Conservation (phyloP, 2,888 invertebrate genomes). For the Leucophenga maculata region DNA sequence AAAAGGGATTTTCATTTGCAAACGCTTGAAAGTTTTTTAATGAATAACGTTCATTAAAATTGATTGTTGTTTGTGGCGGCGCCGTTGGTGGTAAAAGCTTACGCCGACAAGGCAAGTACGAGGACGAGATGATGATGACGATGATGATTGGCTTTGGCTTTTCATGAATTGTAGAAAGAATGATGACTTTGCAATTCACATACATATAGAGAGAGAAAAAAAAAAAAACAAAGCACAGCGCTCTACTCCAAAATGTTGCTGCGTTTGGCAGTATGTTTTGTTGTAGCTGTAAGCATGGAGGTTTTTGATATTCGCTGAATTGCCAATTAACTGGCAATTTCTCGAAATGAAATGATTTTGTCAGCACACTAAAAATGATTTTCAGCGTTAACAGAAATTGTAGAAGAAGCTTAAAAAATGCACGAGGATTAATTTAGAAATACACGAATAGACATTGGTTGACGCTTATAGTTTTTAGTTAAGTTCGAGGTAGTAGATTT, state of each 20-base stretch:
- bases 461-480: too few species aligned
- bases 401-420: not conserved
- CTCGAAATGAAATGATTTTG: slow-evolving; percentile 24
- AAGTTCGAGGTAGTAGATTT: too few species aligned
- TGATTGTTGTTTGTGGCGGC: slow-evolving; percentile 59
- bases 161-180: not conserved
- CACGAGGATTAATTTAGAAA: too few species aligned
- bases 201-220: not conserved
- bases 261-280: not conserved
- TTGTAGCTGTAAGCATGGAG: not conserved
- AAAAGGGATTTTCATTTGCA: slow-evolving; percentile 31
- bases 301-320: slow-evolving; percentile 50
- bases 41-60: slow-evolving; percentile 64
- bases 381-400: too few species aligned
- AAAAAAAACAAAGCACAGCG: not conserved
- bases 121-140: not conserved
- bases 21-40: slow-evolving; percentile 47
- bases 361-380: not conserved
- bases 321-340: slow-evolving; percentile 61
- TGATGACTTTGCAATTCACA: slow-evolving; percentile 24
- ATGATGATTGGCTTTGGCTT: slow-evolving; percentile 12
- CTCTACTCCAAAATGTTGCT: not conserved
- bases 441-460: too few species aligned
- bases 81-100: slow-evolving; percentile 1
- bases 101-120: not conserved